A percentile compares a stretch with the other conserved stretches of the same genome.
Conservation (phyloP, 2,113 vertebrate genomes). For the Nothoprocta perdicaria region DNA sequence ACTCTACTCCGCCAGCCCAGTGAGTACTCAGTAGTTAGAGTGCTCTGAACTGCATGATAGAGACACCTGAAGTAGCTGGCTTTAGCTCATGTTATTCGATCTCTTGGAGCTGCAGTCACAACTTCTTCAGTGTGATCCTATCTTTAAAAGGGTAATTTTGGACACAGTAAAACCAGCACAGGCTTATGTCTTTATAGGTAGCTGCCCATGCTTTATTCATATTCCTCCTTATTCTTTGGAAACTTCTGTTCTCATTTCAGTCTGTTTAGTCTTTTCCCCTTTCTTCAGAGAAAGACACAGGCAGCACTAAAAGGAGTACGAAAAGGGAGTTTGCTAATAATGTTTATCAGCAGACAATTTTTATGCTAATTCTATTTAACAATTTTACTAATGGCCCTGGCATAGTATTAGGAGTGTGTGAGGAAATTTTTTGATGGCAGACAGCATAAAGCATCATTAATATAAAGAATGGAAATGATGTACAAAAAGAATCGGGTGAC, state of each 20-base stretch:
- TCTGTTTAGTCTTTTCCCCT: neutral
- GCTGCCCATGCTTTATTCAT: neutral
- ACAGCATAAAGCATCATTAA: neutral
- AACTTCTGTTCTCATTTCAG: neutral
- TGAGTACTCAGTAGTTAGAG: neutral
- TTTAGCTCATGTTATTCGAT: neutral
- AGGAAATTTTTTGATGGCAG: neutral
- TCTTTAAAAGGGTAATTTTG: neutral
- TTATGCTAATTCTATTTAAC: fast-evolving
- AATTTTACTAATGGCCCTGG: neutral
- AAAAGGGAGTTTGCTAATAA: neutral
- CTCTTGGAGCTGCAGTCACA: neutral
- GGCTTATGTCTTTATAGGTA: neutral
- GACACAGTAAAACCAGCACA: neutral
- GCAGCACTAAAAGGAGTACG: neutral
- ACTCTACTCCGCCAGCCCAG: fast-evolving
- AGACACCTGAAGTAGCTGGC: neutral
- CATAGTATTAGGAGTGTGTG: neutral
- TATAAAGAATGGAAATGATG: neutral
- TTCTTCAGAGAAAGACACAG: neutral
- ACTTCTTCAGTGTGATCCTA: neutral
- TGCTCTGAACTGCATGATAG: neutral
- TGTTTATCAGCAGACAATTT: neutral
- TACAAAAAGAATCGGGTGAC: neutral
- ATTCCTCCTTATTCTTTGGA: neutral